Base-by-base conservation (phyloP, 2,888 invertebrate genomes). In the Macrophya alboannulata region DNA sequence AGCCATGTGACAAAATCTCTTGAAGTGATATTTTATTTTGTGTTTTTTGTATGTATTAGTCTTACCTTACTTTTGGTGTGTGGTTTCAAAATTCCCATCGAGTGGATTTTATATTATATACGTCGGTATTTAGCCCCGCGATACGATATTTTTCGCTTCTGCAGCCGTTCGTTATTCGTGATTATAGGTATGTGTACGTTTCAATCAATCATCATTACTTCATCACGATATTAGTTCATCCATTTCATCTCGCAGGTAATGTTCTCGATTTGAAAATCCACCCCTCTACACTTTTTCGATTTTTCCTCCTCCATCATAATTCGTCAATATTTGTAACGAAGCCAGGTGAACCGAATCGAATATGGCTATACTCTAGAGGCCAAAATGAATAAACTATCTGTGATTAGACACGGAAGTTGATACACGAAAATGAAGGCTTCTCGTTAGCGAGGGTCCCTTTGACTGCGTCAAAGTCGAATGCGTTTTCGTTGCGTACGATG, bases 1-100 rank as follows among this genome's bases (percentile, higher is more conserved):
- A 89, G 88, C 88, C 91, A 92, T 92, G 91, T 92, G 90, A 92
- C 90, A 90, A 92, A 92, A 92, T 92, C 91, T 87, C 88, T 91
- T 90, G 90, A 88, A 91, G 91, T 92, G 90, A 91, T 86, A 89
- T 89, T 89, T 90, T 89, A 88, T 90, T 89, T 90, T 89, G 87
- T 89, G 87, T 90, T 87, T 85, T 88, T 86, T 88, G 89, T 90
- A 87, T 89, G 90, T 90, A 87, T 88, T 88, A 89, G 88, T 88
- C 86, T 84, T 62, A 84, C 45, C 43, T 84, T 31, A 59, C 31
- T 74, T 85, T 84, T 43, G 84, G 72, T 77, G 43, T 79, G 88
- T 86, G 86, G 86, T 84, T 40, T 88, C 87, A 86, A 90, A 91
- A 90, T 90, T 91, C 31, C 77, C 76, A 77, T 84, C 86, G 88